phyloP scores from a whole-genome alignment of 1,140 invertebrate genomes.

The Rhyacophila brunnea region DNA sequence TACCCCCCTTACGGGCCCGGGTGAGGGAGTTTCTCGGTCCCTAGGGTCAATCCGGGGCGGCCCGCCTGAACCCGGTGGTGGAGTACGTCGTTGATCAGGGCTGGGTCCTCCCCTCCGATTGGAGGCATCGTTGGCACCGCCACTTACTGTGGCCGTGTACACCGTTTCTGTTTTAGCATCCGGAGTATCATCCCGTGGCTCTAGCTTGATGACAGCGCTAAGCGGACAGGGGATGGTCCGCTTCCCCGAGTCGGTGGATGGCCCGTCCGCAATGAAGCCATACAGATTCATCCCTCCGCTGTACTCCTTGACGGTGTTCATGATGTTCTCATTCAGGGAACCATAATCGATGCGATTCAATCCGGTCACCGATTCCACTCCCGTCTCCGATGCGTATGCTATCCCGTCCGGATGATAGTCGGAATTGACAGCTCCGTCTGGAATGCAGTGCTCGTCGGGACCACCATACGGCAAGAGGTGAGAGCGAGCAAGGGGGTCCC shows the following conservation, averaged over 20 bases:
- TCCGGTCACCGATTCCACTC: conserved; percentile 15
- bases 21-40: conserved; percentile 18
- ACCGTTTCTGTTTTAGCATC: conserved; percentile 54
- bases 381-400: conserved; percentile 10
- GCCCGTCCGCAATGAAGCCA: conserved; percentile 40
- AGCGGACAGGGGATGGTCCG: conserved; percentile 49
- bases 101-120: conserved; percentile 6
- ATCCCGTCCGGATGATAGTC: conserved; percentile 3
- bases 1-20: too few relatives aligned
- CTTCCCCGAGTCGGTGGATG: conserved; percentile 41
- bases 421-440: conserved; percentile 34
- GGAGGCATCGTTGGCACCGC: conserved; percentile 41
- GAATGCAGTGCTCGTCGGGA: conserved; percentile 41
- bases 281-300: conserved; percentile 18
- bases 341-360: conserved; percentile 7
- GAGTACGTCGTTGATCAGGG: conserved; percentile 14
- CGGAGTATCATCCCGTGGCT: conserved; percentile 57
- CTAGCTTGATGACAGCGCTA: conserved; percentile 57
- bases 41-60: conserved; percentile 11
- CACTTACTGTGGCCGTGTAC: conserved; percentile 50
- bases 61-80: conserved; percentile 11
- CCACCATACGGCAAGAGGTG: conserved; percentile 44
- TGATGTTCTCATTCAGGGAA: conserved; percentile 10
- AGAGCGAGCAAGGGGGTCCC: conserved; percentile 48
- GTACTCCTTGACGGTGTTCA: conserved; percentile 20